Evolutionary conservation across 2,888 invertebrate species (phyloP).

Genomic region (Lapara coniferarum): DNA sequence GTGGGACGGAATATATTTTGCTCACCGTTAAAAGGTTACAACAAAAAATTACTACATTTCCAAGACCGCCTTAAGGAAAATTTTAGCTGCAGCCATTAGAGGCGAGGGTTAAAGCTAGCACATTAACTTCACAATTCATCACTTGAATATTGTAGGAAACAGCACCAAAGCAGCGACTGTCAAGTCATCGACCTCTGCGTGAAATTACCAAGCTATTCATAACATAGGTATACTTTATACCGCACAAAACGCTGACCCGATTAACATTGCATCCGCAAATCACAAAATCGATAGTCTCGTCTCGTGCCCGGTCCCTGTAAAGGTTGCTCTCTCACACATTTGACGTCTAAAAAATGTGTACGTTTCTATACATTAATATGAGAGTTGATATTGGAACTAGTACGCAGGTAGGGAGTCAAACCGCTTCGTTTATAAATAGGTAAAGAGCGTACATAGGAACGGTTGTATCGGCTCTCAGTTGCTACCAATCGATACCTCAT

Average conservation of each 20-base stretch:
- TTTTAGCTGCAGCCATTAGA: background rate
- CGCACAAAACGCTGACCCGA: background rate
- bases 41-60: background rate
- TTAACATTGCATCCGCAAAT: constrained; percentile 32
- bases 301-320: constrained; percentile 31
- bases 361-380: constrained; percentile 39
- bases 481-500: constrained; percentile 77
- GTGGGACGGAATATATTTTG: background rate
- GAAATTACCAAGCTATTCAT: background rate
- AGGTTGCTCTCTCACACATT: constrained; percentile 33
- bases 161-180: background rate
- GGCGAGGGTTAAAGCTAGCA: background rate
- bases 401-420: constrained; percentile 73
- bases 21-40: background rate
- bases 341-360: constrained; percentile 24
- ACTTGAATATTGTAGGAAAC: constrained; percentile 7
- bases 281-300: constrained; percentile 31
- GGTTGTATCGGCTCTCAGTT: constrained; percentile 76
- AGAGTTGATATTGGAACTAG: constrained; percentile 50
- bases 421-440: constrained; percentile 80
- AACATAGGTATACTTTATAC: background rate
- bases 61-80: background rate
- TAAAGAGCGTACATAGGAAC: constrained; percentile 81
- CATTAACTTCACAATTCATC: background rate
- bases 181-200: background rate